Evolutionary conservation across 2,888 invertebrate genomes (phyloP).

Genomic region (Bembecia ichneumoniformis): DNA sequence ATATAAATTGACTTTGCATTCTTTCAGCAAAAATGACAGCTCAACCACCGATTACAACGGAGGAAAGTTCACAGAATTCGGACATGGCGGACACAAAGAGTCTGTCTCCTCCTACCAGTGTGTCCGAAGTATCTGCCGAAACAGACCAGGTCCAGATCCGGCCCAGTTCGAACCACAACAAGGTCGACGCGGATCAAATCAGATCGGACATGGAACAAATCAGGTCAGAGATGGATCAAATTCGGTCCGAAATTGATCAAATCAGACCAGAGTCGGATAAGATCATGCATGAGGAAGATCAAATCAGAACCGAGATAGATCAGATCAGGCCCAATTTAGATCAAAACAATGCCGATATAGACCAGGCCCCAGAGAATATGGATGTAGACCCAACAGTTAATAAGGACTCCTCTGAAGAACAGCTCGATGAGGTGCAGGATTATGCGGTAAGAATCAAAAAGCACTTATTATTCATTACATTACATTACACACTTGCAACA

Average conservation of each 20-base stretch:
- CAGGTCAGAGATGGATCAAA: too few relatives aligned
- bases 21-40: slow-evolving; percentile 27
- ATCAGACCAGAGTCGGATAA: too few relatives aligned
- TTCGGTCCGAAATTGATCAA: too few relatives aligned
- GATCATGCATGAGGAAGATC: too few relatives aligned
- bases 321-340: too few relatives aligned
- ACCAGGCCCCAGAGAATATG: slow-evolving; percentile 16
- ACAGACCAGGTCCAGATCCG: slow-evolving; percentile 31
- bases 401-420: slow-evolving; percentile 8
- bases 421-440: slow-evolving; percentile 16
- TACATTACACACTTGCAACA: too few relatives aligned
- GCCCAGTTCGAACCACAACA: not conserved
- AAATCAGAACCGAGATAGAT: too few relatives aligned
- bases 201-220: too few relatives aligned
- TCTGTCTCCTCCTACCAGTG: slow-evolving; percentile 45
- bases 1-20: not conserved
- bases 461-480: not conserved
- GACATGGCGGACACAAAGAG: slow-evolving; percentile 51
- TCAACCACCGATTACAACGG: slow-evolving; percentile 39
- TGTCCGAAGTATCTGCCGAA: slow-evolving; percentile 34
- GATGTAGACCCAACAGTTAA: slow-evolving; percentile 24
- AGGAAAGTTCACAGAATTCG: slow-evolving; percentile 56
- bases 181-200: too few relatives aligned
- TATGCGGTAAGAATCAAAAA: slow-evolving; percentile 18
- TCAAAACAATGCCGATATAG: not conserved